Conservation (phyloP, 2,888 invertebrate species). For the Helleia helle region DNA sequence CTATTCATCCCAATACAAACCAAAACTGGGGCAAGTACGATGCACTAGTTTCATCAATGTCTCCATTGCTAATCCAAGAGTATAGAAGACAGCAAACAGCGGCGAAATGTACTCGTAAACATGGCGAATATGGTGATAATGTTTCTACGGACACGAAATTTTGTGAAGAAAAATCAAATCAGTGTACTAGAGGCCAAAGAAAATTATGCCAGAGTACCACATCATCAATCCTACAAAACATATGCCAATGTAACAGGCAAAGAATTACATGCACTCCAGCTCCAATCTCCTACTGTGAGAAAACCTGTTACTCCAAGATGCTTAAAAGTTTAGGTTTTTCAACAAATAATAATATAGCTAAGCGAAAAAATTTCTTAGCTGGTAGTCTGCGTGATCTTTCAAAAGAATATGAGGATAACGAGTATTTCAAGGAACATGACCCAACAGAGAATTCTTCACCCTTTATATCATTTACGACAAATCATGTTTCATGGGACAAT, state of each 20-base stretch:
- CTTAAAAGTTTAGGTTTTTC: neutral
- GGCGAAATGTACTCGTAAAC: conserved; percentile 35
- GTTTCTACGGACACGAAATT: conserved; percentile 5
- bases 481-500: neutral
- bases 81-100: conserved; percentile 28
- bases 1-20: conserved; percentile 22
- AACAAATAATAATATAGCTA: neutral
- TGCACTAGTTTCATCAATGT: conserved; percentile 23
- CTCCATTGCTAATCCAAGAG: conserved; percentile 22
- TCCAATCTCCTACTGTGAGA: conserved; percentile 23
- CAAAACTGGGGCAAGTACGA: conserved; percentile 33
- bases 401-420: neutral
- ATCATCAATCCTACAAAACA: conserved; percentile 14
- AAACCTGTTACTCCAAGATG: conserved; percentile 22
- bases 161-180: conserved; percentile 18
- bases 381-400: neutral
- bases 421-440: neutral
- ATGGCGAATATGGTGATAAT: conserved; percentile 2
- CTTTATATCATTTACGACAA: neutral
- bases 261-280: conserved; percentile 23
- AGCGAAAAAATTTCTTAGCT: neutral
- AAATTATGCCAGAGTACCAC: conserved; percentile 18
- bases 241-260: conserved; percentile 32
- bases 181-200: conserved; percentile 31
- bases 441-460: neutral